Percentiles rank a stretch among this genome's conserved stretches.
Conservation (phyloP, 2,797 vertebrate genomes). For the Girardinus metallicus region DNA sequence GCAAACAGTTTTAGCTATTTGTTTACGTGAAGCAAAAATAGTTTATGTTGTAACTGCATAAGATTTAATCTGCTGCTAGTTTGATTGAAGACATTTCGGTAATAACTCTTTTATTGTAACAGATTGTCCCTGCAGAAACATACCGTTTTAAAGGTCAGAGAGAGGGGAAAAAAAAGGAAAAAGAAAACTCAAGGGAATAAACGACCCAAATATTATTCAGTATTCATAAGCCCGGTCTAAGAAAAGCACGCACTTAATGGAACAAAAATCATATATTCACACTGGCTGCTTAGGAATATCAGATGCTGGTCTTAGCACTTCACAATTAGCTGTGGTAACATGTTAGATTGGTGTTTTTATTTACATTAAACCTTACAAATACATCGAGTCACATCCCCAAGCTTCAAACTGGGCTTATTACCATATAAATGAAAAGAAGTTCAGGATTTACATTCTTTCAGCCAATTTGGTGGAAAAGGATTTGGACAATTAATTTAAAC, state of each 20-base stretch:
- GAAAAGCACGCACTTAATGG: conserved; percentile 45
- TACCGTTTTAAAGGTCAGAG: conserved; percentile 70
- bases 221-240: conserved; percentile 50
- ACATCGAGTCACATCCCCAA: background rate
- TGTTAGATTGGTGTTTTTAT: background rate
- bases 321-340: background rate
- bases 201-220: conserved; percentile 72
- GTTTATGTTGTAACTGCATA: background rate
- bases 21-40: background rate
- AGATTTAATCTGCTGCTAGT: conserved; percentile 1
- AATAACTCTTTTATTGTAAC: conserved; percentile 30
- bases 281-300: background rate
- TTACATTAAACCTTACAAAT: background rate
- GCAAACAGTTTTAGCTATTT: background rate
- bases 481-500: background rate
- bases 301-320: background rate
- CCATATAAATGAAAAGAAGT: background rate
- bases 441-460: background rate
- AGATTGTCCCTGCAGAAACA: conserved; percentile 44
- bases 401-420: background rate
- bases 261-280: conserved; percentile 34
- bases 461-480: background rate
- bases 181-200: conserved; percentile 61
- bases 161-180: conserved; percentile 25
- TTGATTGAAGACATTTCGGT: conserved; percentile 24